A percentile compares a stretch with the other conserved stretches of the same genome.
These are phyloP conservation scores for Mus pahari DNA, from an alignment of 2,113 vertebrate species.

Conservation along the genomic window DNA sequence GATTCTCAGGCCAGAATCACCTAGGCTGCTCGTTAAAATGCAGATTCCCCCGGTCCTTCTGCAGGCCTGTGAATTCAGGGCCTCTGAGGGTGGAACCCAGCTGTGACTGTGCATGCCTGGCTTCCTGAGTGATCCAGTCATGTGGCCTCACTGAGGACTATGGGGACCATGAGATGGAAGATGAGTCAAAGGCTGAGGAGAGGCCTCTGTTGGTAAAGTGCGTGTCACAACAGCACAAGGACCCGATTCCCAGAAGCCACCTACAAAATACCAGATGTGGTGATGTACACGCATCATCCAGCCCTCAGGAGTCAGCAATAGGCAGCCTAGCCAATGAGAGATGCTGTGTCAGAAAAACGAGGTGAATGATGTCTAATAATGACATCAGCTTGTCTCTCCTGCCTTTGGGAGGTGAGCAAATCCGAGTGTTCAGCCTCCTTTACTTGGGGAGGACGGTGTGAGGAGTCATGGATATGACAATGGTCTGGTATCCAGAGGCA, in stretches of 20 bases:
- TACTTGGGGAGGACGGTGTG: too few species aligned
- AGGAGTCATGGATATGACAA: not conserved
- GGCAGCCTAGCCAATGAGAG: not conserved
- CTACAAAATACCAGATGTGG: not conserved
- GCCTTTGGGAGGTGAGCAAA: not conserved
- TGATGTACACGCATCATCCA: not conserved
- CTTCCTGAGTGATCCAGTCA: not conserved
- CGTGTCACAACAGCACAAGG: not conserved
- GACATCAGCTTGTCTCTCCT: not conserved
- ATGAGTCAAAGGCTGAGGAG: not conserved
- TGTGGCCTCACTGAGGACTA: not conserved
- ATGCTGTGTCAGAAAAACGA: not conserved
- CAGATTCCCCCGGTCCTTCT: not conserved
- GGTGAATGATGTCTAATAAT: not conserved
- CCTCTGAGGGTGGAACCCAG: not conserved
- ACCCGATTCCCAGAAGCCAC: not conserved
- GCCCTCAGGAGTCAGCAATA: too few species aligned
- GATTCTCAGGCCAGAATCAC: not conserved
- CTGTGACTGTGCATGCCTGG: fast-evolving
- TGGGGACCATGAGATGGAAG: not conserved
- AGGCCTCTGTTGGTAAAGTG: not conserved
- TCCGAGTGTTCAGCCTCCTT: not conserved
- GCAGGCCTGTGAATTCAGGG: not conserved
- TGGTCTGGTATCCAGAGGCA: not conserved
- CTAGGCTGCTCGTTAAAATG: not conserved